Percentiles rank a stretch among this genome's conserved stretches.
Evolutionary conservation across 2,113 vertebrate genomes (phyloP).

Genomic region (Poicephalus gulielmi): DNA sequence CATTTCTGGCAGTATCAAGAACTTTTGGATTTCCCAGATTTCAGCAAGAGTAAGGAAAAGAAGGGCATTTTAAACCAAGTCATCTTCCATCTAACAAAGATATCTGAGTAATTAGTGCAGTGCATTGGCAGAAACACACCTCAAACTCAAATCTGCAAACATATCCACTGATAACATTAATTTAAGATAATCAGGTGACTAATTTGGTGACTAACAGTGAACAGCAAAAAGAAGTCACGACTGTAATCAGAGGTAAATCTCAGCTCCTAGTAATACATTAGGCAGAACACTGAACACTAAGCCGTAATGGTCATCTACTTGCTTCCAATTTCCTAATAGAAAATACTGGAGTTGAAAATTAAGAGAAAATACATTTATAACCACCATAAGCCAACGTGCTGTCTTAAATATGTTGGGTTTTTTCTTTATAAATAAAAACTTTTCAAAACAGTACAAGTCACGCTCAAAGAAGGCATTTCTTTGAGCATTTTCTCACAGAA

Average conservation of each 20-base stretch:
- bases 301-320: background rate
- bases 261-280: background rate
- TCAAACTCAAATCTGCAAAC: constrained; percentile 7
- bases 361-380: background rate
- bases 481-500: background rate
- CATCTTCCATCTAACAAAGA: background rate
- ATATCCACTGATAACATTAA: background rate
- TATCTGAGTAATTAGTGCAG: background rate
- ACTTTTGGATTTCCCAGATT: background rate
- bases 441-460: background rate
- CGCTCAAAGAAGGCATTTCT: background rate
- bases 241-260: background rate
- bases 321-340: background rate
- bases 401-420: background rate
- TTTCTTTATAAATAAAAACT: background rate
- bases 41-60: background rate
- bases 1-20: background rate
- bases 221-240: background rate
- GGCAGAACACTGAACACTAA: background rate
- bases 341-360: background rate
- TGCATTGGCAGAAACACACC: background rate
- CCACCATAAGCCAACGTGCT: background rate
- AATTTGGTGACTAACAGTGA: constrained; percentile 29
- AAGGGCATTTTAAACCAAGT: background rate
- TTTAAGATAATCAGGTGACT: constrained; percentile 19